Conservation (phyloP, 2,888 invertebrate genomes). For the Dasypolia templi region DNA sequence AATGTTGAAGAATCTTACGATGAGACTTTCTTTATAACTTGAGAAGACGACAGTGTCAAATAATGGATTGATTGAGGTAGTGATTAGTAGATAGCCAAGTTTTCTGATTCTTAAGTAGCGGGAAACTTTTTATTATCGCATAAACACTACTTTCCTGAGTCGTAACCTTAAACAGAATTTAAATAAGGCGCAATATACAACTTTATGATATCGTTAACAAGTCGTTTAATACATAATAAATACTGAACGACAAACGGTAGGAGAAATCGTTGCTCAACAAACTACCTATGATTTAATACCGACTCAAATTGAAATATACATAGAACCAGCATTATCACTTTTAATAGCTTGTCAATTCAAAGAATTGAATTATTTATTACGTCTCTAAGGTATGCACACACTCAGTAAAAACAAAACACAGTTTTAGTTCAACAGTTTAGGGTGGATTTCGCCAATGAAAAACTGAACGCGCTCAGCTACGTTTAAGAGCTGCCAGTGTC, state of each 20-base stretch:
- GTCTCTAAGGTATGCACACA: slow-evolving; percentile 18
- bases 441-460: no score
- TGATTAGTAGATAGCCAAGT: slow-evolving; percentile 22
- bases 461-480: no score
- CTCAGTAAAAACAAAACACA: neutral
- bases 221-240: slow-evolving; percentile 57
- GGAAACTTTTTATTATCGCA: slow-evolving; percentile 37
- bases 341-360: slow-evolving; percentile 56
- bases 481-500: no score
- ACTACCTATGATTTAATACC: slow-evolving; percentile 52
- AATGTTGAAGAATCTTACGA: neutral
- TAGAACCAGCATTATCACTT: slow-evolving; percentile 44
- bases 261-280: slow-evolving; percentile 52
- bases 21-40: neutral
- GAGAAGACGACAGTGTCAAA: neutral
- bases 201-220: slow-evolving; percentile 59
- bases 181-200: slow-evolving; percentile 43
- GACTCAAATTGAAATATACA: slow-evolving; percentile 55
- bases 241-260: slow-evolving; percentile 55
- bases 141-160: slow-evolving; percentile 28
- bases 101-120: slow-evolving; percentile 23
- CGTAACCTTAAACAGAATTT: slow-evolving; percentile 35
- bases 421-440: neutral
- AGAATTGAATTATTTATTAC: slow-evolving; percentile 48
- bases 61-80: slow-evolving; percentile 15